A percentile compares a stretch with the other conserved stretches of the same genome.
Conservation (phyloP, 2,888 invertebrate genomes). For the Drosophila rellima region DNA sequence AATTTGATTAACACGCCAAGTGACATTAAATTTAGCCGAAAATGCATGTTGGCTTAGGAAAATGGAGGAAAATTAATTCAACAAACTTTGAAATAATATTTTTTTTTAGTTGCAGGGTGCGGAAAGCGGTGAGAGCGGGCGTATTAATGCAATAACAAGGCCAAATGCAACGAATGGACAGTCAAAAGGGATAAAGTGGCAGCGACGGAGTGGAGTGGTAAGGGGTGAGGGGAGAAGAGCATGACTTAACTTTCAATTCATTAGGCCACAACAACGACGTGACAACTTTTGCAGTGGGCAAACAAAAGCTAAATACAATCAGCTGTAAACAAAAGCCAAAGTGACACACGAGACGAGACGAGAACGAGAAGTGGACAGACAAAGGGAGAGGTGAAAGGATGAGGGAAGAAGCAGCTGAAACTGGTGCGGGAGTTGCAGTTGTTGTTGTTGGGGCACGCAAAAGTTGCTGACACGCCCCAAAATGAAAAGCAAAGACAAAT, state of each 20-base stretch:
- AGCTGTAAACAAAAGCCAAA: conserved; percentile 73
- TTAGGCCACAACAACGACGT: conserved; percentile 69
- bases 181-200: background rate
- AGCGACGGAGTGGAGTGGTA: background rate
- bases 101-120: conserved; percentile 27
- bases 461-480: conserved; percentile 44
- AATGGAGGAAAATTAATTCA: conserved; percentile 34
- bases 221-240: background rate
- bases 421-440: conserved; percentile 17
- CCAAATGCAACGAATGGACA: conserved; percentile 26
- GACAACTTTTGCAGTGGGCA: conserved; percentile 67
- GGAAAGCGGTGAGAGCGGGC: background rate
- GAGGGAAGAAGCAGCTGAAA: conserved; percentile 27
- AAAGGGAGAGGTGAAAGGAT: background rate
- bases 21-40: conserved; percentile 35
- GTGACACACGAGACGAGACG: conserved; percentile 56
- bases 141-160: conserved; percentile 46
- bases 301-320: conserved; percentile 76
- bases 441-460: conserved; percentile 19
- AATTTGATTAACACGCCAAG: conserved; percentile 45
- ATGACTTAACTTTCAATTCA: conserved; percentile 73
- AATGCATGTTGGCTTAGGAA: conserved; percentile 20
- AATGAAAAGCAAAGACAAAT: conserved; percentile 64
- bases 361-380: conserved; percentile 14
- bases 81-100: conserved; percentile 37